These are phyloP conservation scores for Drosophila greeni DNA, from an alignment of 2,888 invertebrate genomes.

Conservation along the genomic window DNA sequence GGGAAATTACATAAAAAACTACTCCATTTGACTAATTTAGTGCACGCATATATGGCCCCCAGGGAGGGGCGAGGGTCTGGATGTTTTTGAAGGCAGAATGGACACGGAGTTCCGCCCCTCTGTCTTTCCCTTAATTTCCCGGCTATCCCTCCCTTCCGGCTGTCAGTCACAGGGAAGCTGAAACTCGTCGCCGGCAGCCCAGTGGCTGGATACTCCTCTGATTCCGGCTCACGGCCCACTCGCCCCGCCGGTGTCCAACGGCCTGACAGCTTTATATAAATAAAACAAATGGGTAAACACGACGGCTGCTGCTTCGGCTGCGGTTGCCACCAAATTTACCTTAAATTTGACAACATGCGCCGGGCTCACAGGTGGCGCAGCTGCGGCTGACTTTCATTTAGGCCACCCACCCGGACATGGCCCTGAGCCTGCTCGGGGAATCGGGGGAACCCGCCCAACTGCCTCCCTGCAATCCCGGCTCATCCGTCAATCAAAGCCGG, in stretches of 20 bases:
- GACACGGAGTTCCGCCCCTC: slow-evolving; percentile 2
- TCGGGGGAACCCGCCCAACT: background rate
- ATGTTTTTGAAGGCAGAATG: slow-evolving; percentile 15
- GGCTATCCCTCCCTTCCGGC: slow-evolving; percentile 20
- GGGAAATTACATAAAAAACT: slow-evolving; percentile 43
- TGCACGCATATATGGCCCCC: slow-evolving; percentile 28
- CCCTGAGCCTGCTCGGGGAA: slow-evolving; percentile 5
- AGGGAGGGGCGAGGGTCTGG: slow-evolving; percentile 2
- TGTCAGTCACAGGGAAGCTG: slow-evolving; percentile 59
- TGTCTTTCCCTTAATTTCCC: slow-evolving; percentile 5
- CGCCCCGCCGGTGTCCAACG: slow-evolving; percentile 26
- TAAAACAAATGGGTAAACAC: slow-evolving; percentile 57
- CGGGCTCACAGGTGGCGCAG: slow-evolving; percentile 58
- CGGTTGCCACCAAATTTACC: slow-evolving; percentile 65
- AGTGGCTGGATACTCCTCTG: slow-evolving; percentile 8
- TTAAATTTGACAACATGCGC: slow-evolving; percentile 69
- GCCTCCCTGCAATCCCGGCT: slow-evolving; percentile 2
- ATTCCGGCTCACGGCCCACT: background rate
- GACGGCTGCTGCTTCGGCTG: slow-evolving; percentile 39
- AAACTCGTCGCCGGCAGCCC: slow-evolving; percentile 15
- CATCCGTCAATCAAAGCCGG: slow-evolving; percentile 58
- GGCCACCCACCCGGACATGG: slow-evolving; percentile 15
- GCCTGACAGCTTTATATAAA: slow-evolving; percentile 67
- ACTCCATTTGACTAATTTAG: slow-evolving; percentile 45
- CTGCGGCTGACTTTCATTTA: slow-evolving; percentile 48